Evolutionary conservation across 2,113 vertebrate species (phyloP).

Genomic region (Crotalus tigris): DNA sequence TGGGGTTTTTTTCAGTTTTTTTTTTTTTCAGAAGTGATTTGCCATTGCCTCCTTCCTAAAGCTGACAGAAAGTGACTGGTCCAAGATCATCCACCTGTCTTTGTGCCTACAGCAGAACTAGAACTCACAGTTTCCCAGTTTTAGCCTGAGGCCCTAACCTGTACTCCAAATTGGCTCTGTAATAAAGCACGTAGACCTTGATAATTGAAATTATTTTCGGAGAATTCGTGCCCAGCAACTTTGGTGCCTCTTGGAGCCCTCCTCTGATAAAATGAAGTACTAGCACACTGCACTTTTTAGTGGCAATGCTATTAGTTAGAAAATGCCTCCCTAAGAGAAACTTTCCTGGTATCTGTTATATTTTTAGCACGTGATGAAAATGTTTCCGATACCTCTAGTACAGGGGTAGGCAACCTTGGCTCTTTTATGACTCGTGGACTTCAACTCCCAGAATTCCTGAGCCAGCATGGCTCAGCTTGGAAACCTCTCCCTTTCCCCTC

Average conservation of each 20-base stretch:
- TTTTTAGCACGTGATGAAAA: not conserved
- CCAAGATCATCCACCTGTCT: not conserved
- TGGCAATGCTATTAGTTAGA: no score
- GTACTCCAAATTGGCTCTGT: not conserved
- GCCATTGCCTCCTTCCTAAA: not conserved
- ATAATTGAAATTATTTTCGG: not conserved
- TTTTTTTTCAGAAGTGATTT: not conserved
- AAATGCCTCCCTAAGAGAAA: not conserved
- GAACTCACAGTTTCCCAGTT: not conserved
- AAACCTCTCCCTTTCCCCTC: no score
- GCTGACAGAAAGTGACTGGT: not conserved
- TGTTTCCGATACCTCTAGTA: not conserved
- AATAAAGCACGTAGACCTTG: not conserved
- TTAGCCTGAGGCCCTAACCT: not conserved
- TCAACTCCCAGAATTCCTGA: no score
- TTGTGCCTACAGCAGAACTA: not conserved
- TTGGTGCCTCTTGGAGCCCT: not conserved
- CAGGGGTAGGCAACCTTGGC: no score
- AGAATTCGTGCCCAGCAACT: not conserved
- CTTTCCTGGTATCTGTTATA: not conserved
- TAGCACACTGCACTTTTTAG: not conserved
- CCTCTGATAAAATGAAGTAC: not conserved
- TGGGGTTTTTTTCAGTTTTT: not conserved
- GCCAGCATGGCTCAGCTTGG: no score
- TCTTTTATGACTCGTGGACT: no score